Evolutionary conservation across 1,140 invertebrate species (phyloP).

Genomic region (Pachypsylla venusta): DNA sequence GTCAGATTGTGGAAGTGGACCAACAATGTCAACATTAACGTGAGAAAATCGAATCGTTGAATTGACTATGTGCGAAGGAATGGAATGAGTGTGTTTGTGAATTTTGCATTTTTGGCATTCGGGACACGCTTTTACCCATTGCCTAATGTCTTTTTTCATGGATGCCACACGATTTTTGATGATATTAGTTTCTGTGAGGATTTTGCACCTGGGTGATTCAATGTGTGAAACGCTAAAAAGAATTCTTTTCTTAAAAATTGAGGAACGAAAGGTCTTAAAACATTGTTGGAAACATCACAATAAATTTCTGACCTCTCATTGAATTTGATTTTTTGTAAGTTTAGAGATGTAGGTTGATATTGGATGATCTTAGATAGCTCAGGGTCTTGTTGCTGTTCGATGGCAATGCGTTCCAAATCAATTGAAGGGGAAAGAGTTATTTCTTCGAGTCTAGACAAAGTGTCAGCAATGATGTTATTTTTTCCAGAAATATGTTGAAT

Average conservation of each 20-base stretch:
- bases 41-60: conserved; percentile 32
- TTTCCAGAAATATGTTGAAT: conserved; percentile 28
- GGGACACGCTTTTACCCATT: conserved; percentile 16
- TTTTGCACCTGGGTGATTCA: too few species aligned
- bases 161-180: too few species aligned
- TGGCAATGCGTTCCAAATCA: neutral
- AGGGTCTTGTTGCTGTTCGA: neutral
- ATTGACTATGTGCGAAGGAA: too few species aligned
- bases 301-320: neutral
- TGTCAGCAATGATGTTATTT: neutral
- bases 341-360: neutral
- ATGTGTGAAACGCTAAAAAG: too few species aligned
- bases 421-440: neutral
- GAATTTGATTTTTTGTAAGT: neutral
- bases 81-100: conserved; percentile 10
- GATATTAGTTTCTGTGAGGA: too few species aligned
- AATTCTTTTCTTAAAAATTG: too few species aligned
- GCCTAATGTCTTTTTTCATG: conserved; percentile 15
- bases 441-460: neutral
- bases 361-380: neutral
- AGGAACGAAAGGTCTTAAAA: too few species aligned
- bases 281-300: neutral
- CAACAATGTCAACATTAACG: conserved; percentile 36
- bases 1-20: too few species aligned
- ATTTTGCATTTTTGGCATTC: conserved; percentile 18